Evolutionary conservation across 2,113 vertebrate species (phyloP).

Genomic region (Motacilla alba): DNA sequence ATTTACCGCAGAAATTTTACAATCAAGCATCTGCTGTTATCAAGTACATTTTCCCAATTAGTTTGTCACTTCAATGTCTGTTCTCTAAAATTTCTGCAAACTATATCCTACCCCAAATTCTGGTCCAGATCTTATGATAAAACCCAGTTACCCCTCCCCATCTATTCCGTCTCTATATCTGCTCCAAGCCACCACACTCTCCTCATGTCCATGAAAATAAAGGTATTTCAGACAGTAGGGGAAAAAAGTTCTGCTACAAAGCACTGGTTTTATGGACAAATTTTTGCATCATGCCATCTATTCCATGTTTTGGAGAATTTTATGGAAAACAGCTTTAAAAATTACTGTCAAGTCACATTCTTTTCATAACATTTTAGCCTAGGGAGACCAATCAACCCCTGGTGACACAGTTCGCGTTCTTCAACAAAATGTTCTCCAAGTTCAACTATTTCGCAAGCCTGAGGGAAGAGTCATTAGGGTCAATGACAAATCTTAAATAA

Average conservation of each 20-base stretch:
- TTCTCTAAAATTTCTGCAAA: neutral
- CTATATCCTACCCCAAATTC: neutral
- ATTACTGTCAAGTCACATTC: constrained; percentile 16
- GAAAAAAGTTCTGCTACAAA: neutral
- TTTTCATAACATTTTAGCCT: constrained; percentile 39
- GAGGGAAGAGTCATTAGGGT: constrained; percentile 8
- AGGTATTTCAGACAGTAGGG: neutral
- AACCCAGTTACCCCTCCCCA: neutral
- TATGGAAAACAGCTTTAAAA: constrained; percentile 42
- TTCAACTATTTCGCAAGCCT: constrained; percentile 8
- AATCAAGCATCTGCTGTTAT: neutral
- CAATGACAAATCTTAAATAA: constrained; percentile 10
- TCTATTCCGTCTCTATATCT: neutral
- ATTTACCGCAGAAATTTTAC: neutral
- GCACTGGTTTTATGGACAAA: neutral
- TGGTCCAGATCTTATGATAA: neutral
- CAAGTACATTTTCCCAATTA: neutral
- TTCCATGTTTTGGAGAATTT: neutral
- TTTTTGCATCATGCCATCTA: neutral
- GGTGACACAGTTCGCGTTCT: neutral
- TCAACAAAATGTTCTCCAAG: constrained; percentile 12
- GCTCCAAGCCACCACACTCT: neutral
- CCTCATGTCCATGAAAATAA: neutral
- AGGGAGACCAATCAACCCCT: neutral
- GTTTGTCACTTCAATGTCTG: neutral